phyloP scores from a whole-genome alignment of 1,140 invertebrate species.

The Gerris buenoi region DNA sequence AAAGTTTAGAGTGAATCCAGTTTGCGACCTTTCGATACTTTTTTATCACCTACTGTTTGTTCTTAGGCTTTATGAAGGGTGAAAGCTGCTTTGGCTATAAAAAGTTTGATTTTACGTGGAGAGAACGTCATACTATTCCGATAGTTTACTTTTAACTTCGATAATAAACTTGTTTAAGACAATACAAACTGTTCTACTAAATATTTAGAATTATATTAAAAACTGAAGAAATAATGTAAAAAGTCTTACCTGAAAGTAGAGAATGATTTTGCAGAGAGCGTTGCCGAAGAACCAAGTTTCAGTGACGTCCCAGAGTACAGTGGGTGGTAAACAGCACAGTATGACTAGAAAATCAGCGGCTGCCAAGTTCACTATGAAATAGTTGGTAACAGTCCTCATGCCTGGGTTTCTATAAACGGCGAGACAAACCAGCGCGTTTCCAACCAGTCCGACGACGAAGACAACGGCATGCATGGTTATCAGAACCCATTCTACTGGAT shows the following conservation, averaged over 20 bases:
- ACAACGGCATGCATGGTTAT: constrained; percentile 50
- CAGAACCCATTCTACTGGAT: constrained; percentile 47
- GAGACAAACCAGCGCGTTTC: constrained; percentile 72
- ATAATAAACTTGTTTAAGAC: too few relatives aligned
- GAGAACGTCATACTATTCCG: too few relatives aligned
- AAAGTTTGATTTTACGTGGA: too few relatives aligned
- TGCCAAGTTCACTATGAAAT: constrained; percentile 74
- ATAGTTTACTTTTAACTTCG: too few relatives aligned
- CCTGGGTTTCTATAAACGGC: constrained; percentile 66
- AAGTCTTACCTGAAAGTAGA: constrained; percentile 81
- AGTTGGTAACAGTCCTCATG: constrained; percentile 84
- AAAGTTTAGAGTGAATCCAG: too few relatives aligned
- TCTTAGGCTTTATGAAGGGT: too few relatives aligned
- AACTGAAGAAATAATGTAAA: too few relatives aligned
- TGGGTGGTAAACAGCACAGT: constrained; percentile 69
- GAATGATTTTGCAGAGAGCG: constrained; percentile 61
- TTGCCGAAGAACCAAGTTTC: constrained; percentile 79
- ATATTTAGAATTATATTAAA: too few relatives aligned
- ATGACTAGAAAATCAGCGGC: constrained; percentile 82
- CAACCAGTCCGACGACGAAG: constrained; percentile 61
- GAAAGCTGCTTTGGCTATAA: too few relatives aligned
- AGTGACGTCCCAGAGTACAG: constrained; percentile 76
- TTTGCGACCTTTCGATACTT: too few relatives aligned
- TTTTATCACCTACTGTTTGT: too few relatives aligned
- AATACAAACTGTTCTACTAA: too few relatives aligned